phyloP scores from a whole-genome alignment of 2,888 invertebrate species.

The Hymenopus coronatus region DNA sequence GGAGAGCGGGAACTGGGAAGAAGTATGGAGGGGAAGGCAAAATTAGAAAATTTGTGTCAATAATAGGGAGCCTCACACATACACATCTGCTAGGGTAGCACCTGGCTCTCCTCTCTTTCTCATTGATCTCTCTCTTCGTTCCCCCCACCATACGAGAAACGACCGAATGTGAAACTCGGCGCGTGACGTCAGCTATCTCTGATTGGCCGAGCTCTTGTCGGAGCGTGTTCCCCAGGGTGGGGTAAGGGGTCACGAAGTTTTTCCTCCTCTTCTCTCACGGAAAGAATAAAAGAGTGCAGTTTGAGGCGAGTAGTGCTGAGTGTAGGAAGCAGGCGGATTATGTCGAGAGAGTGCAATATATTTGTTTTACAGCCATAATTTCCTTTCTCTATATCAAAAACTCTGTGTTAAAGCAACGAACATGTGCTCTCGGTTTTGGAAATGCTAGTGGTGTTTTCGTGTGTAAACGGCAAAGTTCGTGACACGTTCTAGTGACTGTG shows the following conservation, averaged over 20 bases:
- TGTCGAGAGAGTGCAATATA: neutral
- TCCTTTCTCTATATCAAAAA: neutral
- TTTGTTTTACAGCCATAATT: neutral
- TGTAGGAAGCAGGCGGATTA: neutral
- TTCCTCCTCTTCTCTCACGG: conserved; percentile 1
- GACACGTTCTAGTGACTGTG: neutral
- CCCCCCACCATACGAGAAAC: neutral
- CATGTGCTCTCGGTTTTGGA: neutral
- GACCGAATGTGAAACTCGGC: conserved; percentile 5
- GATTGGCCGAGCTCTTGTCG: neutral
- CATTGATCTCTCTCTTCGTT: neutral
- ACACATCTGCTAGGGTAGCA: neutral
- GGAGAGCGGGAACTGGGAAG: neutral
- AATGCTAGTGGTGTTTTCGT: neutral
- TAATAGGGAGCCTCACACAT: neutral
- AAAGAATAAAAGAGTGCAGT: conserved; percentile 6
- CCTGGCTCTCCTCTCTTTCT: neutral
- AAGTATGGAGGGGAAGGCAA: neutral
- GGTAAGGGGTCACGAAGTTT: neutral
- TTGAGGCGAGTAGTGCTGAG: neutral
- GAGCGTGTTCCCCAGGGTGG: neutral
- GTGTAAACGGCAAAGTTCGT: neutral
- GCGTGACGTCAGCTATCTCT: conserved; percentile 1
- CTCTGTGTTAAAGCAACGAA: neutral
- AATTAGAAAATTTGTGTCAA: neutral